Evolutionary conservation across 1,140 invertebrate genomes (phyloP), one percentile per base, ranked within the genome.

Genomic region (Cotesia glomerata): DNA sequence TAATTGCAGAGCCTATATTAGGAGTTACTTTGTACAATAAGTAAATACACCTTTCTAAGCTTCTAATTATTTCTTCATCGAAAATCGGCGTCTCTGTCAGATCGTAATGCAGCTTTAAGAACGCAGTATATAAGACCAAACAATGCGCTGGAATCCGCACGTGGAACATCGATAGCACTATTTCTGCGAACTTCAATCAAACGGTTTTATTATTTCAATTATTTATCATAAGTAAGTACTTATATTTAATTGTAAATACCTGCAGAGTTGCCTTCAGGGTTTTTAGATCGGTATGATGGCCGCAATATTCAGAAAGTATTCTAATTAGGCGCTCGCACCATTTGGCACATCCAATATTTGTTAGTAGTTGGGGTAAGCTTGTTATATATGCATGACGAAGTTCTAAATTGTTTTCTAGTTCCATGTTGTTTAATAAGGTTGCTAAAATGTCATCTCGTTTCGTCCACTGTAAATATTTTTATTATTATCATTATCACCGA

Each of bases 271-370:
- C 80, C 73, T 82, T 82, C 5, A 84, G 71, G 0, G 79, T 85
- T 73, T 78, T 81, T 7, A 85, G 71, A 75, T 87, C 80, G 4
- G 78, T 84, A 52, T 85, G 79, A 78, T 84, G 78, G 76, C 83
- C 79, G 52, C 84, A 87, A 69, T 86, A 87, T 32, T 84, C 82
- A 5, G 78, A 74, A 5, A 87, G 52, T 76, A 86, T 80, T 64
- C 78, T 78, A 5, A 74, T 75, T 14, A 87, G 69, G 69, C 76
- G 79, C 64, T 80, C 77, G 56, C 80, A 82, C 86, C 85, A 87
- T 78, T 82, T 86, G 56, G 80, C 81, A 79, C 77, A 82, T 35
- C 80, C 81, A 68, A 80, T 75, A 64, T 80, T 75, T 26, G 76
- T 86, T 35, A 85, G 72, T 26, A 87, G 69, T 76, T 79, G 77